phyloP scores from a whole-genome alignment of 2,113 vertebrate species.

The Psilopogon haemacephalus region DNA sequence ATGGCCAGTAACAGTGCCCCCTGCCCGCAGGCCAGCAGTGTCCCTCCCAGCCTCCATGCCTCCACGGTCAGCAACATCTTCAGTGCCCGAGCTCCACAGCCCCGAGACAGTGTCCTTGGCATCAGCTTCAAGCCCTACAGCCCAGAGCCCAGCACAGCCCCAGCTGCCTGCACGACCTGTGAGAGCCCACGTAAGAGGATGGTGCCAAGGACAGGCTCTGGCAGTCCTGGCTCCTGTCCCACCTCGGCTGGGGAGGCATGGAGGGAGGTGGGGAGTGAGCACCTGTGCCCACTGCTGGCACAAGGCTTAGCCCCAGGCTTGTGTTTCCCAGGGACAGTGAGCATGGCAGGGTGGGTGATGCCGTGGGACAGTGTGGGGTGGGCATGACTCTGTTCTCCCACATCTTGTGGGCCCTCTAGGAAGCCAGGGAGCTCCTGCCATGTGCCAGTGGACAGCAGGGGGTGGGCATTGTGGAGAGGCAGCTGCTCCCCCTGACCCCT shows the following conservation, averaged over 20 bases:
- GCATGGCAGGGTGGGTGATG: neutral
- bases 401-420: neutral
- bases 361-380: fast-evolving
- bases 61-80: neutral
- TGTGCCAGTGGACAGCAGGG: neutral
- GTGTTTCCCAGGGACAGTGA: neutral
- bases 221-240: neutral
- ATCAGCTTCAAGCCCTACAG: slow-evolving; percentile 53
- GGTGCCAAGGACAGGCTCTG: neutral
- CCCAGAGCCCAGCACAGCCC: neutral
- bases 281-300: neutral
- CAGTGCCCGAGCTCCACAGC: neutral
- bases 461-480: neutral
- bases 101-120: slow-evolving; percentile 20
- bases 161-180: neutral
- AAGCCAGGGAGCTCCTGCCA: neutral
- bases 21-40: slow-evolving; percentile 12
- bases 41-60: slow-evolving; percentile 4
- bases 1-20: neutral
- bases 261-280: neutral
- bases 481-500: neutral
- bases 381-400: neutral
- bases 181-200: slow-evolving; percentile 57
- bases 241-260: neutral
- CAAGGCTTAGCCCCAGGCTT: neutral